Evolutionary conservation across 2,888 invertebrate species (phyloP).

Genomic region (Morinoia aosen): DNA sequence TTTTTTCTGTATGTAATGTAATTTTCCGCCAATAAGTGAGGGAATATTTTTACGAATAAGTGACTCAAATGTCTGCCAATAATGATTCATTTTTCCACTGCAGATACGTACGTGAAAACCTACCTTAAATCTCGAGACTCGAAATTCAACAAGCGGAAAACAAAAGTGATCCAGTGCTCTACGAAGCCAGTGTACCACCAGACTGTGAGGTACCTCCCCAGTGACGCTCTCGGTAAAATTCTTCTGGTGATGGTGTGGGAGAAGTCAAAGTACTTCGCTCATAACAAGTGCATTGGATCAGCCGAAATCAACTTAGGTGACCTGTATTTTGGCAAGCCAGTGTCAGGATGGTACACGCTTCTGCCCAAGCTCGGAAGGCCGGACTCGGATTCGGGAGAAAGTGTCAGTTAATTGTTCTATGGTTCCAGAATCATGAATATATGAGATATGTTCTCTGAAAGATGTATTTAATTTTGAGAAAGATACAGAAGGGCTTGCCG

Average conservation of each 20-base stretch:
- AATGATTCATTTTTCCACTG: slow-evolving; percentile 68
- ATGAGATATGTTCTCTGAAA: not conserved
- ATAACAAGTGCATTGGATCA: slow-evolving; percentile 85
- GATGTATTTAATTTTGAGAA: not conserved
- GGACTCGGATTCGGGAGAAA: slow-evolving; percentile 66
- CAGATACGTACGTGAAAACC: slow-evolving; percentile 94
- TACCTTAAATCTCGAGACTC: slow-evolving; percentile 90
- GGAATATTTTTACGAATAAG: not conserved
- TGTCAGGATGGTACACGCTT: slow-evolving; percentile 92
- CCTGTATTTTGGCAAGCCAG: slow-evolving; percentile 81
- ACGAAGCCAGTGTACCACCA: slow-evolving; percentile 89
- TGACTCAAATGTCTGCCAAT: not conserved
- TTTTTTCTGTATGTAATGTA: not conserved
- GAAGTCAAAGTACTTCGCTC: slow-evolving; percentile 88
- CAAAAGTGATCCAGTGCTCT: slow-evolving; percentile 84
- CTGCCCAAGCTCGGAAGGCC: slow-evolving; percentile 76
- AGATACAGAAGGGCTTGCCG: not conserved
- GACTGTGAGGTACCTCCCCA: slow-evolving; percentile 83
- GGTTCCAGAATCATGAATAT: not conserved
- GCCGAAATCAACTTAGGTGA: slow-evolving; percentile 88
- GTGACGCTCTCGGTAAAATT: slow-evolving; percentile 76
- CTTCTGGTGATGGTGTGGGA: slow-evolving; percentile 95
- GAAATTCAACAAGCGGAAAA: slow-evolving; percentile 92
- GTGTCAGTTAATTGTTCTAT: slow-evolving; percentile 54
- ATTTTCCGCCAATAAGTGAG: not conserved